Evolutionary conservation across 2,113 vertebrate species (phyloP), one percentile per base, ranked within the genome.

Genomic region (Rallus limicola): DNA sequence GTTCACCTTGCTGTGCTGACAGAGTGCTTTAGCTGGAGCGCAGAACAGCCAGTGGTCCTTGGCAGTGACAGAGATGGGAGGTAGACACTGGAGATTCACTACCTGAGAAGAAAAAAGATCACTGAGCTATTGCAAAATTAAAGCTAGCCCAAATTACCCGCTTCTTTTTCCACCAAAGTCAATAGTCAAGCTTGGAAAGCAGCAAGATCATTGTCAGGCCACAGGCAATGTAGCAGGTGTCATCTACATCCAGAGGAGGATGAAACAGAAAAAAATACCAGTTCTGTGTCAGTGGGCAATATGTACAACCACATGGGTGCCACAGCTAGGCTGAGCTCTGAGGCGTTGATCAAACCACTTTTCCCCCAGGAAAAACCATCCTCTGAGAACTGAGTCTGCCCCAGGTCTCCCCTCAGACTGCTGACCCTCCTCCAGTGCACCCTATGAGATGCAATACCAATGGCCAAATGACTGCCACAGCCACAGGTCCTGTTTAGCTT

Each of bases 1-100:
- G 48, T 79, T 97, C 94, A 93, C 95, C 77, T 97, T 92, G 92
- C 95, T 89, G 71, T 58, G 94, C n/a, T n/a, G 85, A 50, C 67
- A 52, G 92, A 71, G 36, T 52, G 60, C 84, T 97, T 97, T 87
- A 74, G 89, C 53, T 59, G 60, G 78, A 94, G 68, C 80, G 82
- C 62, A 59, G 77, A 8, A 89, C 93, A 34, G 62, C 75, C 86
- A 59, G 82, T 42, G 90, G 92, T 60, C 59, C 84, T 79, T 71
- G 16, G 40, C 29, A n/a, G 34, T 68, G 69, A 84, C 78, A 58
- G n/a, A 92, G 56, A 38, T 56, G 64, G 94, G 56, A 84, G 77
- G 21, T 60, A 60, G 79, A 33, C 60, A 19, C 46, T 33, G 53
- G 50, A 76, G 60, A 38, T 55, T 90, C 31, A 2, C 24, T 29